A percentile compares a stretch with the other conserved stretches of the same genome.
phyloP scores from a whole-genome alignment of 2,113 vertebrate species.

The Mobula birostris region DNA sequence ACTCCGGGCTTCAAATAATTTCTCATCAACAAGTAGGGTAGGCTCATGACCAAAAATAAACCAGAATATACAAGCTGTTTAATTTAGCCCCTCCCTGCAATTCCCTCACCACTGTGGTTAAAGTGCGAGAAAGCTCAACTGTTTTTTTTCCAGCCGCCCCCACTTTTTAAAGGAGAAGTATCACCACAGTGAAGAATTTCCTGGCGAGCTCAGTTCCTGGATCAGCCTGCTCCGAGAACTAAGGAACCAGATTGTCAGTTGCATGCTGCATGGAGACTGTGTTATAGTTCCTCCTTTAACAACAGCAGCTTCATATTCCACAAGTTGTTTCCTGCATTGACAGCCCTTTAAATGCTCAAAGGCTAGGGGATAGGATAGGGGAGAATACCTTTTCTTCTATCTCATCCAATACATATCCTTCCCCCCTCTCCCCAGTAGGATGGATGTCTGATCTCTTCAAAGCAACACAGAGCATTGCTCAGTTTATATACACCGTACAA shows the following conservation, averaged over 20 bases:
- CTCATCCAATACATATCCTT: neutral
- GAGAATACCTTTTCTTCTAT: no score
- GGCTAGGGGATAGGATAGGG: no score
- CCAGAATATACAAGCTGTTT: neutral
- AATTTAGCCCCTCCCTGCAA: constrained; percentile 15
- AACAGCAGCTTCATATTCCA: neutral
- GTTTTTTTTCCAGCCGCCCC: neutral
- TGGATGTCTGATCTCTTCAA: neutral
- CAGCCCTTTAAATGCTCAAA: neutral
- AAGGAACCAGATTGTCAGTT: neutral
- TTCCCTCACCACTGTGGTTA: constrained; percentile 27
- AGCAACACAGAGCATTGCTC: neutral
- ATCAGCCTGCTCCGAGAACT: neutral
- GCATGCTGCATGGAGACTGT: neutral
- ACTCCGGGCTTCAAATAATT: neutral
- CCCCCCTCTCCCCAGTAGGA: no score
- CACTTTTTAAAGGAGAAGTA: neutral
- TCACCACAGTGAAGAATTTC: neutral
- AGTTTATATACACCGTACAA: neutral
- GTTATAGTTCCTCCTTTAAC: neutral
- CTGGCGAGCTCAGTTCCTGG: neutral
- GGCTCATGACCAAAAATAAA: neutral
- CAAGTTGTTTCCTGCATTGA: neutral
- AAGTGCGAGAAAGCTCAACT: constrained; percentile 22
- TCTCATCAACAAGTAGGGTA: neutral